phyloP scores from a whole-genome alignment of 2,113 vertebrate species.

The Theristicus caerulescens region DNA sequence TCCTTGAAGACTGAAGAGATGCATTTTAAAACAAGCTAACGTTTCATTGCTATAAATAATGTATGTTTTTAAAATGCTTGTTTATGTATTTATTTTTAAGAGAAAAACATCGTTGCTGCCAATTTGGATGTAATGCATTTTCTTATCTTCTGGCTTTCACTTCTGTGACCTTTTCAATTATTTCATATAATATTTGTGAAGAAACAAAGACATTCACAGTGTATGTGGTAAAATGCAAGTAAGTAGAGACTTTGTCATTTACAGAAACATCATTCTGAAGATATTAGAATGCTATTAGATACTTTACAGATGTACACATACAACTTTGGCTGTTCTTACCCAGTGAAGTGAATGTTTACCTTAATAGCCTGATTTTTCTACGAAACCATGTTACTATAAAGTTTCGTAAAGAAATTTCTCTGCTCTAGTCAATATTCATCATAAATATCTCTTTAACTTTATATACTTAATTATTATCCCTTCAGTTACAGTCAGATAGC shows the following conservation, averaged over 20 bases:
- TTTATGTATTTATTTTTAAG: not conserved
- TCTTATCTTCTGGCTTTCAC: not conserved
- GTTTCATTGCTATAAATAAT: not conserved
- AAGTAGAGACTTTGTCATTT: not conserved
- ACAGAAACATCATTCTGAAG: not conserved
- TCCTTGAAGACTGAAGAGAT: not conserved
- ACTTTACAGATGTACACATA: not conserved
- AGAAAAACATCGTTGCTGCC: not conserved
- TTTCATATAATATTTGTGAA: not conserved
- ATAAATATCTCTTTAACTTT: not conserved
- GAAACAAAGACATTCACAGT: not conserved
- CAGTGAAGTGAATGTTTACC: not conserved
- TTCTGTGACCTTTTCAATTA: not conserved
- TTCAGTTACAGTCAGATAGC: not conserved
- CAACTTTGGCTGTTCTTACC: not conserved
- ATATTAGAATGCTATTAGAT: not conserved
- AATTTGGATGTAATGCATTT: not conserved
- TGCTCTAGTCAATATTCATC: not conserved
- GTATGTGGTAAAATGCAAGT: not conserved
- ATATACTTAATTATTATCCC: not conserved
- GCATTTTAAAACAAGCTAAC: not conserved
- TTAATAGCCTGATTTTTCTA: not conserved
- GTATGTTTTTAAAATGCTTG: not conserved
- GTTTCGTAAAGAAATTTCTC: not conserved
- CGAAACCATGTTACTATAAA: not conserved